Base-by-base conservation (phyloP, 2,113 vertebrate species). In the Tachuris rubrigastra region DNA sequence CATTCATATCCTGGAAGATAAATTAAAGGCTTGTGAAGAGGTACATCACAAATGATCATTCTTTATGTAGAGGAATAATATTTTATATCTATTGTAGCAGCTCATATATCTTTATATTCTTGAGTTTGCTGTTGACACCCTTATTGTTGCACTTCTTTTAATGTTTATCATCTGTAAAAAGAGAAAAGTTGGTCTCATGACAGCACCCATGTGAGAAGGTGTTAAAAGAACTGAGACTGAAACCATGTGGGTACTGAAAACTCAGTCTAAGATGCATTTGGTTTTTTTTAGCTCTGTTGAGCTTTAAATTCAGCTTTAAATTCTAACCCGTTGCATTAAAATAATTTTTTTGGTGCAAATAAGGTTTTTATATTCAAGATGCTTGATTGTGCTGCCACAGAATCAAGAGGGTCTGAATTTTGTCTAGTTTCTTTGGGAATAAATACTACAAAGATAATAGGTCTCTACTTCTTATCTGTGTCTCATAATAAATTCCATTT, bases 21-120 rank as follows among this genome's bases (percentile, higher is more conserved):
- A 98, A 85, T 84, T 98, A 76, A 98, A 96, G 77, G 52, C 87
- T 67, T 88, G 93, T 71, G 96, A 98, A 87, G 96, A 98, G 98
- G 98, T 98, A 37, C 10, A 77, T 84, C 30, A 89, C 80, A 82
- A 66, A 62, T 44, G 5, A 35, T 35, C 6, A 15, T 78, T 71
- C 19, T 53, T 53, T 82, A 65, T 13, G 10, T 53, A 83, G 22
- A 90, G 12, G 9, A 69, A 47, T 63, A 55, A 19, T 44, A 39
- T 7, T 82, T 39, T 27, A 5, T 79, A 27, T 74, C 16, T 20
- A 2, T 33, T 49, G 14, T n/a, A 50, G 28, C 23, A 15, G 23
- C 31, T 91, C 12, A 25, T 27, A 7, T 24, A 10, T 63, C 8
- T 80, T 83, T 66, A 41, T 59, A 24, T 65, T 66, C 17, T 55